Base-by-base conservation (phyloP, 2,113 vertebrate genomes). In the Oceanites oceanicus region DNA sequence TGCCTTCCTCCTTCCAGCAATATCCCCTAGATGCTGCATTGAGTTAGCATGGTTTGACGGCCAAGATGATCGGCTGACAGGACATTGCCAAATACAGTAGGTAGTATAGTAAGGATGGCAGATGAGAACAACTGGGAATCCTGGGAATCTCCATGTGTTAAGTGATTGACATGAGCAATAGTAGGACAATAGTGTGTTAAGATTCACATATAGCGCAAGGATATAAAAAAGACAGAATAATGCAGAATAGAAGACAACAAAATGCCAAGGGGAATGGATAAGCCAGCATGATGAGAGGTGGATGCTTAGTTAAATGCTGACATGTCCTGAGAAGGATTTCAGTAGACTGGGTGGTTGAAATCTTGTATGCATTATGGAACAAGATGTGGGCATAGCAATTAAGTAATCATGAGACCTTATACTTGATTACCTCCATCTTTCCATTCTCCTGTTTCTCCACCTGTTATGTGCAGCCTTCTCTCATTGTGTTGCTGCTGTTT, bases 401-500 rank as follows among this genome's bases (percentile, higher is more conserved):
- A 97, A 96, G 86, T 93, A 96, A 96, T 96, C 84, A 95, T 97
- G 96, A 90, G 94, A 78, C 73, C 50, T 90, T 95, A 58, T 79
- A 92, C 91, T 94, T 50, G 87, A 95, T 93, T 95, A 88, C 74
- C 83, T 95, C 78, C 76, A 91, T 92, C 75, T 96, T 97, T 94
- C 94, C 94, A 94, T 88, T 97, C 94, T 96, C 96, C 58, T 96
- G 53, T 96, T 97, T 97, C 92, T 86, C 81, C 81, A 92, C 70
- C 76, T 95, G 91, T 91, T 78, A 38, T 40, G 44, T 40, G 34
- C 75, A 79, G 65, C 62, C 62, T 76, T 94, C 47, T 80, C 45
- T 92, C 38, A 38, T 78, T 81, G 44, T 92, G n/a, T 44, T 27
- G 29, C 36, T 84, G 47, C 44, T 40, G 17, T 81, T 85, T 88